Base-by-base conservation (phyloP, 2,888 invertebrate genomes). In the Acanthococcus lagerstroemiae region DNA sequence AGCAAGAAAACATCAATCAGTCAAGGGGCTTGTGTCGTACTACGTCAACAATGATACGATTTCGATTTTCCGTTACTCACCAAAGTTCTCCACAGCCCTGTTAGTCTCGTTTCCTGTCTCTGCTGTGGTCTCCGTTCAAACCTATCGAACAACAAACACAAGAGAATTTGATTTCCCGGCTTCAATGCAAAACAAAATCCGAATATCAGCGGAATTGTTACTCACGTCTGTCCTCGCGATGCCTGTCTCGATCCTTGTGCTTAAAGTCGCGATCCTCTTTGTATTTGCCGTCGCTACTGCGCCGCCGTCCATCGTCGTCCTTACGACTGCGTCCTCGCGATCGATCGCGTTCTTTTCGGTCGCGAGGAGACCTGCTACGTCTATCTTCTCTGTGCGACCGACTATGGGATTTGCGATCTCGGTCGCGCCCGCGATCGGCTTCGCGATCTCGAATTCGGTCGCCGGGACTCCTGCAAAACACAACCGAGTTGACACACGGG, bases 361-460 rank as follows among this genome's bases (percentile, higher is more conserved):
- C 61, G 9, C 24, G 27, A 3, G 61, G 27, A 3, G 61, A 61
- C 30, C 30, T 61, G 30, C 61, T 61, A 7, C 54, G 50, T 7
- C 21, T 17, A 22, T 37, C 21, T 7, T 54, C 61, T 1, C 61
- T 50, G 21, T 61, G 21, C 15, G 55, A 55, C 7, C 19, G 27
- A 17, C 37, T 37, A 24, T 48, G 61, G 24, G 15, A 22, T 15
- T 27, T 50, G 9, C 26, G 25, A 50, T 61, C 50, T 50, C 61
- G 27, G 21, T 61, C 61, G 12, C 61, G 52, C 15, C 27, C n/a
- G 4, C 60, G 60, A 48, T 60, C 60, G 17, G 25, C 17, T 12
- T 60, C 60, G n/a, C 60, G 61, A 9, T 30, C 27, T n/a, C 61
- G 61, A 46, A 22, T 45, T 9, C 58, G 46, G 15, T 7, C 46